Evolutionary conservation across 2,113 vertebrate genomes (phyloP), one percentile per base, ranked within the genome.

Genomic region (Saccopteryx bilineata): DNA sequence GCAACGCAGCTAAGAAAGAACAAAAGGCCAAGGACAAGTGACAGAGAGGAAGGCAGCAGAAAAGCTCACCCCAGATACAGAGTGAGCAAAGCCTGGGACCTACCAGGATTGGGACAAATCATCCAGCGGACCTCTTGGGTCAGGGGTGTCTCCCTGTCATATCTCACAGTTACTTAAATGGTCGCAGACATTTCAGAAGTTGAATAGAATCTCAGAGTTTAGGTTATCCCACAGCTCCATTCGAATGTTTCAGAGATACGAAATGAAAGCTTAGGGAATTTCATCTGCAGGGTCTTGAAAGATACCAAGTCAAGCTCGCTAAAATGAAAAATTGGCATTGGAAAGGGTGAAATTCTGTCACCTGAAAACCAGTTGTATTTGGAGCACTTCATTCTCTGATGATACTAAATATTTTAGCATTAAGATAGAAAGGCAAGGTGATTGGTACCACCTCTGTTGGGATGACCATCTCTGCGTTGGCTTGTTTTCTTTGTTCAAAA

Each of bases 321-420:
- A 72, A 87, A 80, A 80, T n/a, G 46, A 80, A 90, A 78, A 76
- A 69, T 60, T 86, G 80, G 19, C 46, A 74, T 75, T 75, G 60
- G 80, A 81, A 76, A 86, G 65, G 33, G 84, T 39, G 68, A 68
- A 76, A 15, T 50, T 75, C 52, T 31, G 15, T 81, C 80, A 26
- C 39, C 86, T 74, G 81, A 93, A 90, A 90, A 52, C 56, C n/a
- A 19, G 4, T 72, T 93, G 56, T 75, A 33, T 82, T 66, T 31
- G 83, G 23, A n/a, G 31, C 24, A 23, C 61, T 50, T 11, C 10
- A 48, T 33, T 61, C 61, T 68, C 46, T 39, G 54, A n/a, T 8
- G 39, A 18, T 19, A 39, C 63, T 81, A 21, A 31, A 39, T n/a
- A 12, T 56, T 71, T 74, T 75, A 19, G 54, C 21, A 1, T 81